phyloP scores from a whole-genome alignment of 2,888 invertebrate genomes.

The Lomographa bimaculata region DNA sequence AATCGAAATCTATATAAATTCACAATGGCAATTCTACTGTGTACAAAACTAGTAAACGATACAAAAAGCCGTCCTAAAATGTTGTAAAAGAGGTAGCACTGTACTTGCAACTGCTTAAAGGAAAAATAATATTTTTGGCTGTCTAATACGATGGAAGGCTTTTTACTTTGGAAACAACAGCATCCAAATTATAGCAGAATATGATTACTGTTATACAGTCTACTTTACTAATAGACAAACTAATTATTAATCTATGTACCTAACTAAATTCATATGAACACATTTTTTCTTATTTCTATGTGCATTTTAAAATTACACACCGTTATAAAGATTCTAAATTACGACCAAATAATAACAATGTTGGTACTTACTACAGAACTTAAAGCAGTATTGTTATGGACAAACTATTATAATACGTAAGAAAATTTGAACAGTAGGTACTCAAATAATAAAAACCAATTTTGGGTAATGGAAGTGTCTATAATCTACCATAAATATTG shows the following conservation, averaged over 20 bases:
- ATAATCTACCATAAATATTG: too few species aligned
- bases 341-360: conserved; percentile 13
- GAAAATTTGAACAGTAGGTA: too few species aligned
- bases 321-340: conserved; percentile 54
- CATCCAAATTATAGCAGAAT: conserved; percentile 45
- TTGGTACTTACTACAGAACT: too few species aligned
- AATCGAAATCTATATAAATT: conserved; percentile 9
- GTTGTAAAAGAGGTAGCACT: conserved; percentile 23
- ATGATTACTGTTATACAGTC: conserved; percentile 76
- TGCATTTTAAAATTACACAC: conserved; percentile 67
- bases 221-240: conserved; percentile 69
- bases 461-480: too few species aligned
- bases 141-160: conserved; percentile 38
- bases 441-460: too few species aligned
- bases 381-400: too few species aligned
- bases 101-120: conserved; percentile 30
- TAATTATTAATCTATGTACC: conserved; percentile 58
- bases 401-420: too few species aligned
- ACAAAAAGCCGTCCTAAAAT: conserved; percentile 14
- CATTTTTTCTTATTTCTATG: conserved; percentile 78
- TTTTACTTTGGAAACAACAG: conserved; percentile 34
- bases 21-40: conserved; percentile 16
- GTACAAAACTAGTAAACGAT: conserved; percentile 11
- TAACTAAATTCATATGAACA: conserved; percentile 82
- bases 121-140: conserved; percentile 36